A percentile compares a stretch with the other conserved stretches of the same genome.
Evolutionary conservation across 2,113 vertebrate genomes (phyloP).

Genomic region (Pelmatolapia mariae): DNA sequence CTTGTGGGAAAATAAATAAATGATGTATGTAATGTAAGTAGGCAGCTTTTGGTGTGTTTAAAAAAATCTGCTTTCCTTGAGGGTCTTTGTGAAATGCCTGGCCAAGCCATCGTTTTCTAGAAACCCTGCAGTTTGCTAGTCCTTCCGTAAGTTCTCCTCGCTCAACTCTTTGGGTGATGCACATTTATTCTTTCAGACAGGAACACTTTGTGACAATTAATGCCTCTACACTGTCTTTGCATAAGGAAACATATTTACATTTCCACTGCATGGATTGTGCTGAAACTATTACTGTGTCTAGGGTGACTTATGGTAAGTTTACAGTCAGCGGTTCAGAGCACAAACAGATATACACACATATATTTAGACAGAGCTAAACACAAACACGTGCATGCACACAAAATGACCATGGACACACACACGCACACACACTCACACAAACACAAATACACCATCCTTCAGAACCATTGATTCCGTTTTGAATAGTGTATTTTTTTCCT

Average conservation of each 20-base stretch:
- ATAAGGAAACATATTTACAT: slow-evolving; percentile 24
- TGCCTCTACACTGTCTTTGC: slow-evolving; percentile 3
- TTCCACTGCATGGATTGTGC: slow-evolving; percentile 24
- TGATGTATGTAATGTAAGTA: not conserved
- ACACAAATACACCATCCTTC: slow-evolving; percentile 21
- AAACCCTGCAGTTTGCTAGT: not conserved
- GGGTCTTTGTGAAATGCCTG: not conserved
- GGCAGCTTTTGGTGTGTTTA: not conserved
- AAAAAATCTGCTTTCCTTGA: not conserved
- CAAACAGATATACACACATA: slow-evolving; percentile 3
- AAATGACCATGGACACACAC: not conserved
- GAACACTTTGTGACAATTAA: slow-evolving; percentile 13
- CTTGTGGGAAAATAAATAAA: not conserved
- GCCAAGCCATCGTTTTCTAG: not conserved
- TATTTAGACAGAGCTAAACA: not conserved
- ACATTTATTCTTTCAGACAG: slow-evolving; percentile 1
- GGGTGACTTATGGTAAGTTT: slow-evolving; percentile 50
- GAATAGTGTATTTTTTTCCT: slow-evolving; percentile 53
- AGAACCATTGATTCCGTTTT: slow-evolving; percentile 58
- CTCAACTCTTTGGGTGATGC: not conserved
- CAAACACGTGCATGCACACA: not conserved
- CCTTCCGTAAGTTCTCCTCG: not conserved
- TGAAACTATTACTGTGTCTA: slow-evolving; percentile 32
- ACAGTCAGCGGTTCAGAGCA: slow-evolving; percentile 18
- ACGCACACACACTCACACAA: not conserved